These are phyloP conservation scores for Idaea straminata DNA, from an alignment of 2,888 invertebrate genomes.

Conservation along the genomic window DNA sequence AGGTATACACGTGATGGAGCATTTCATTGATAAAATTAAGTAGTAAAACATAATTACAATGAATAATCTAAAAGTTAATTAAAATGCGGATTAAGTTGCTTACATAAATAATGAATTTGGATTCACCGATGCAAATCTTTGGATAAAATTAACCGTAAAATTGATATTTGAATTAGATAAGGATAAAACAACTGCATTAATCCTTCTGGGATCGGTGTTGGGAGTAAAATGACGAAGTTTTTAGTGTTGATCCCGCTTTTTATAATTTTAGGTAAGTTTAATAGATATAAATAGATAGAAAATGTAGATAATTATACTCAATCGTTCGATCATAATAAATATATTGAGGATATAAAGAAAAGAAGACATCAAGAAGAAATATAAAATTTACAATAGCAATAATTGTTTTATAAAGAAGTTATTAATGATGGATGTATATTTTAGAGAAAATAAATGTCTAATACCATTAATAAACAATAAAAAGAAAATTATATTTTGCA, in stretches of 20 bases:
- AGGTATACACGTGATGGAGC: no score
- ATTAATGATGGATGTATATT: no score
- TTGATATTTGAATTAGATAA: conserved; percentile 29
- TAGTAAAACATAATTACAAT: background rate
- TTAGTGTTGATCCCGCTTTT: conserved; percentile 31
- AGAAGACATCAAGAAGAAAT: no score
- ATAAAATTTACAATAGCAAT: no score
- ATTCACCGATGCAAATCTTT: conserved; percentile 37
- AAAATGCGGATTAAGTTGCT: conserved; percentile 9
- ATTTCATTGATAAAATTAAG: background rate
- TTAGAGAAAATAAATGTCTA: no score
- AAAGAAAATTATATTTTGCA: no score
- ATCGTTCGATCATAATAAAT: no score
- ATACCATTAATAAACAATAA: no score
- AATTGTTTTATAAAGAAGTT: no score
- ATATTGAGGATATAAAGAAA: no score
- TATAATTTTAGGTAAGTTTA: conserved; percentile 45
- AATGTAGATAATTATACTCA: background rate
- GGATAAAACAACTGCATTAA: conserved; percentile 31
- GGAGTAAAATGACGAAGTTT: conserved; percentile 41
- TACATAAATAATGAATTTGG: conserved; percentile 22
- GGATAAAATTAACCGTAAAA: conserved; percentile 43
- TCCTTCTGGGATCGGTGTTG: conserved; percentile 44
- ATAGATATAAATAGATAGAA: conserved; percentile 3
- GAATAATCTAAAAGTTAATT: background rate